Evolutionary conservation across 2,888 invertebrate genomes (phyloP).

Genomic region (Drosophila stalkeri): DNA sequence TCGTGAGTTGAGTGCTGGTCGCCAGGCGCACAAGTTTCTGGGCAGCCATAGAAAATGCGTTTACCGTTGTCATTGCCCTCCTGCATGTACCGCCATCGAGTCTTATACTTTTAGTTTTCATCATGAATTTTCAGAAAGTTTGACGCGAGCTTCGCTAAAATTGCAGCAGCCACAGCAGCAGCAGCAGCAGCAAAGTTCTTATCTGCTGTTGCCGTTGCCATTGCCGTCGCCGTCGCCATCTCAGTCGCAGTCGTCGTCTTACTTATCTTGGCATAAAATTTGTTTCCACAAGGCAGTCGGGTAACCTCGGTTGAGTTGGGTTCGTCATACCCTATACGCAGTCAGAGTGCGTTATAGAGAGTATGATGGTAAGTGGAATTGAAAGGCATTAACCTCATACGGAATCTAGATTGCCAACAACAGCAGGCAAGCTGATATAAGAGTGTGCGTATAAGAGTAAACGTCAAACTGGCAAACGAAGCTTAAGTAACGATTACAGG

Average conservation of each 20-base stretch:
- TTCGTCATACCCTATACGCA: constrained; percentile 11
- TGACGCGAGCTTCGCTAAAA: constrained; percentile 53
- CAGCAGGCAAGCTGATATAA: background rate
- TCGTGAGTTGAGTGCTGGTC: constrained; percentile 44
- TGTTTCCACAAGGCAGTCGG: constrained; percentile 70
- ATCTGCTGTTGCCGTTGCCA: constrained; percentile 48
- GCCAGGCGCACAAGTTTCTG: constrained; percentile 28
- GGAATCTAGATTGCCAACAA: background rate
- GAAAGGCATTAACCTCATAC: background rate
- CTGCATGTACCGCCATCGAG: constrained; percentile 24
- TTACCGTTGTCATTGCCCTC: constrained; percentile 36
- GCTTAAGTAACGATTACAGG: background rate
- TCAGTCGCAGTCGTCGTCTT: constrained; percentile 54
- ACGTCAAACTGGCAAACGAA: no score
- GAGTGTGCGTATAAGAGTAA: background rate
- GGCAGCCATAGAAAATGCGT: constrained; percentile 44
- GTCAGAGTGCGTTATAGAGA: background rate
- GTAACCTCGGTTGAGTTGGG: constrained; percentile 37
- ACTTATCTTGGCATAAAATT: constrained; percentile 82
- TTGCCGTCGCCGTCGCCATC: constrained; percentile 37
- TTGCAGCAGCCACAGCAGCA: constrained; percentile 51
- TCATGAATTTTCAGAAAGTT: constrained; percentile 75
- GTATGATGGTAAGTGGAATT: background rate
- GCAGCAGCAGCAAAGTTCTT: constrained; percentile 63
- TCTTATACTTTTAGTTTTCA: constrained; percentile 75